A percentile compares a stretch with the other conserved stretches of the same genome.
These are phyloP conservation scores for Triplophysa tibetana DNA, from an alignment of 2,113 vertebrate genomes.

Conservation along the genomic window DNA sequence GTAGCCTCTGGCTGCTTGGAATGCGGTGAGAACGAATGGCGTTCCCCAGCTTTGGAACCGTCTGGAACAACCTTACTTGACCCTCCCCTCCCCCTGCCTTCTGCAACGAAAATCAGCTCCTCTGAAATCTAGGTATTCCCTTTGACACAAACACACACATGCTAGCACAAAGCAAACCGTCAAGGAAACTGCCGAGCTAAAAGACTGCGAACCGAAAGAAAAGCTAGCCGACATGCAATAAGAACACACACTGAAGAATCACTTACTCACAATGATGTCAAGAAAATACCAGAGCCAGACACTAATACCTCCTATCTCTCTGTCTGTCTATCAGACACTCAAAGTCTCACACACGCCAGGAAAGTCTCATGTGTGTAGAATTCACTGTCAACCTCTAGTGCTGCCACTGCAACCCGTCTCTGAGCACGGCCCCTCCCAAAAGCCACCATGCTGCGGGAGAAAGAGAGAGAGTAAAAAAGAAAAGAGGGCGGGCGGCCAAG, in stretches of 20 bases:
- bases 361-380: constrained; percentile 9
- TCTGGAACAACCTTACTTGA: constrained; percentile 38
- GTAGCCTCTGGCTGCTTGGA: constrained; percentile 41
- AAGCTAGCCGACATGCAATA: background rate
- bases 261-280: constrained; percentile 8
- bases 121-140: constrained; percentile 27
- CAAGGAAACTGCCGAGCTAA: background rate
- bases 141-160: constrained; percentile 12
- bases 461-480: constrained; percentile 15
- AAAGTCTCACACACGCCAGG: constrained; percentile 23
- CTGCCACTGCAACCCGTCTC: constrained; percentile 34
- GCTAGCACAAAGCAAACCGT: background rate
- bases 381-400: constrained; percentile 2
- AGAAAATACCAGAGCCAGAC: constrained; percentile 8
- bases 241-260: background rate
- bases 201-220: background rate
- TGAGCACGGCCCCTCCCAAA: constrained; percentile 38
- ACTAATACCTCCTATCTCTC: background rate
- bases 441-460: constrained; percentile 15
- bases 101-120: constrained; percentile 14
- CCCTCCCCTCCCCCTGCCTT: constrained; percentile 31
- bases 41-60: constrained; percentile 28
- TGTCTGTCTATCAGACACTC: constrained; percentile 30
- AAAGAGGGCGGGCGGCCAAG: constrained; percentile 31
- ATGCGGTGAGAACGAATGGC: constrained; percentile 41